A percentile compares a stretch with the other conserved stretches of the same genome.
Evolutionary conservation across 2,888 invertebrate species (phyloP).

Genomic region (Cenopis cana): DNA sequence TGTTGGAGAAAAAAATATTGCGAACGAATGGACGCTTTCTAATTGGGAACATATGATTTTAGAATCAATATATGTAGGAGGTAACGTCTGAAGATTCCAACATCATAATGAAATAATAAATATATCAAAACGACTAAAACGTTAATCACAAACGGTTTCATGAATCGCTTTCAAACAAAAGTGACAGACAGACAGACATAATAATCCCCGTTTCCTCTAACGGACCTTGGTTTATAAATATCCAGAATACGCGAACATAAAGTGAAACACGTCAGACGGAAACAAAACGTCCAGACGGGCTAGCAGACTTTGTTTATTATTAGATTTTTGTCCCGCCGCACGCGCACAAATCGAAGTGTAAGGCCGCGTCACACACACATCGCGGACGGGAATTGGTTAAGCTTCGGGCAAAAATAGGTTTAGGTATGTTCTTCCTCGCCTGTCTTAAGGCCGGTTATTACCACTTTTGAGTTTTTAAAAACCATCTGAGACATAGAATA

Average conservation of each 20-base stretch:
- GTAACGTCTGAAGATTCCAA: not conserved
- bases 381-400: too few species aligned
- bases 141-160: not conserved
- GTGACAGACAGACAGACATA: constrained; percentile 31
- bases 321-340: constrained; percentile 38
- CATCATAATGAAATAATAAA: constrained; percentile 1
- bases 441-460: too few species aligned
- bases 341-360: constrained; percentile 6
- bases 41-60: not conserved
- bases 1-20: too few species aligned
- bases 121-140: not conserved
- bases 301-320: constrained; percentile 62
- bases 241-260: constrained; percentile 65
- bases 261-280: constrained; percentile 70
- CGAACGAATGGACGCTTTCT: not conserved
- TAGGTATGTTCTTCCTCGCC: too few species aligned
- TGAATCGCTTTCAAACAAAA: constrained; percentile 12
- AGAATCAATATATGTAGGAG: not conserved
- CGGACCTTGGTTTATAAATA: constrained; percentile 43
- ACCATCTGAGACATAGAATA: too few species aligned
- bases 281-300: constrained; percentile 68
- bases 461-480: too few species aligned
- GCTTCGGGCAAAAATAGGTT: too few species aligned
- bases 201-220: constrained; percentile 22
- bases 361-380: not conserved